Evolutionary conservation across 2,888 invertebrate species (phyloP).

Genomic region (Nipponacmea schrenckii): DNA sequence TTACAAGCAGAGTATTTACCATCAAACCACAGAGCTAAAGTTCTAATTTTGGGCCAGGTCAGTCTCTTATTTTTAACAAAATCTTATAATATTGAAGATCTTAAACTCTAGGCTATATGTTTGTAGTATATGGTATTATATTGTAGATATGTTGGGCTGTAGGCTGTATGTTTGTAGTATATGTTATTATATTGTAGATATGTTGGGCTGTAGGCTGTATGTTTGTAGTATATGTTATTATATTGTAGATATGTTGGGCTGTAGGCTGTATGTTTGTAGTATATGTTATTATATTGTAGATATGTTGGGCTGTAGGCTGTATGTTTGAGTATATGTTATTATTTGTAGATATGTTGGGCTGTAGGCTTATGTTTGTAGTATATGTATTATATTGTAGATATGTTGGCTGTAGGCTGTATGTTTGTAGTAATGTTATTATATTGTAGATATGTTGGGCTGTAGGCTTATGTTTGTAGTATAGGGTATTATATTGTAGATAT

Average conservation of each 20-base stretch:
- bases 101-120: slow-evolving; percentile 7
- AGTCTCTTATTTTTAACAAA: slow-evolving; percentile 28
- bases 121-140: too few relatives aligned
- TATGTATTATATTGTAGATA: slow-evolving; percentile 3
- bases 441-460: slow-evolving; percentile 7
- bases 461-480: neutral
- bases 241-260: neutral
- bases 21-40: slow-evolving; percentile 60
- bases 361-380: slow-evolving; percentile 8
- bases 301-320: slow-evolving; percentile 3
- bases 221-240: neutral
- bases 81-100: neutral
- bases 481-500: neutral
- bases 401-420: neutral
- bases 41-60: slow-evolving; percentile 55
- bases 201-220: slow-evolving; percentile 11
- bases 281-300: neutral
- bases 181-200: neutral
- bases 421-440: neutral
- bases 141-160: too few relatives aligned
- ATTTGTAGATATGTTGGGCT: slow-evolving; percentile 1
- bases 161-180: too few relatives aligned
- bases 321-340: neutral
- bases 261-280: neutral
- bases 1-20: slow-evolving; percentile 65